A percentile compares a stretch with the other conserved stretches of the same genome.
Conservation (phyloP, 2,888 invertebrate genomes). For the Drosophila multiciliata region DNA sequence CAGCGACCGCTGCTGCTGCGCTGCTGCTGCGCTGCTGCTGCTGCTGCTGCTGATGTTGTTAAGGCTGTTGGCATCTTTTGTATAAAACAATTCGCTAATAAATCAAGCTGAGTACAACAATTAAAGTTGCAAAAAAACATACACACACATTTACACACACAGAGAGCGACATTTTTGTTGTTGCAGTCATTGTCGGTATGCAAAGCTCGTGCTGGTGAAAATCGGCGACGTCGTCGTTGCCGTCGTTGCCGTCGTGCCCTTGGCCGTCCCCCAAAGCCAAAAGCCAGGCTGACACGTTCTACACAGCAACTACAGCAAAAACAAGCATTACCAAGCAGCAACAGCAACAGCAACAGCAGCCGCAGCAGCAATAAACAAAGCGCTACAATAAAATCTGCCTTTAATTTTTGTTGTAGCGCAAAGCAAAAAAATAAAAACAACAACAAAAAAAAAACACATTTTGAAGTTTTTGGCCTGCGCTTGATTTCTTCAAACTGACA, state of each 20-base stretch:
- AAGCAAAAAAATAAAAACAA: constrained; percentile 16
- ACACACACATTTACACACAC: constrained; percentile 39
- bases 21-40: constrained; percentile 25
- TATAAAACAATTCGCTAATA: constrained; percentile 78
- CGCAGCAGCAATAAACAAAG: constrained; percentile 56
- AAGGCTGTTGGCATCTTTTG: constrained; percentile 69
- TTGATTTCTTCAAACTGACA: constrained; percentile 83
- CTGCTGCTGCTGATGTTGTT: constrained; percentile 33
- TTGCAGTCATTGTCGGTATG: constrained; percentile 71
- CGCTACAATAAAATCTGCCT: constrained; percentile 66
- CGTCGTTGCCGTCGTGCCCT: constrained; percentile 65
- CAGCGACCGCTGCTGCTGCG: constrained; percentile 22
- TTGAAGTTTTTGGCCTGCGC: constrained; percentile 78
- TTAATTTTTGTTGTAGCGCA: constrained; percentile 55
- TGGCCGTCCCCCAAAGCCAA: constrained; percentile 70
- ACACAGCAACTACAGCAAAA: constrained; percentile 53
- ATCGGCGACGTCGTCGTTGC: constrained; percentile 50
- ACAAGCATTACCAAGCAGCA: constrained; percentile 33
- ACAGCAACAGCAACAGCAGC: constrained; percentile 30
- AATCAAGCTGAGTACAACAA: constrained; percentile 79
- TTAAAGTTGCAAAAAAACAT: constrained; percentile 77
- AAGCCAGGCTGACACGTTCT: constrained; percentile 79
- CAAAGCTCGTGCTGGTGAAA: constrained; percentile 81
- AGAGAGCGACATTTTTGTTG: constrained; percentile 60
- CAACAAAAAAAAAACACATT: constrained; percentile 50